phyloP scores from a whole-genome alignment of 92 coral and sea anemone species.

The Phymanthus crucifer region DNA sequence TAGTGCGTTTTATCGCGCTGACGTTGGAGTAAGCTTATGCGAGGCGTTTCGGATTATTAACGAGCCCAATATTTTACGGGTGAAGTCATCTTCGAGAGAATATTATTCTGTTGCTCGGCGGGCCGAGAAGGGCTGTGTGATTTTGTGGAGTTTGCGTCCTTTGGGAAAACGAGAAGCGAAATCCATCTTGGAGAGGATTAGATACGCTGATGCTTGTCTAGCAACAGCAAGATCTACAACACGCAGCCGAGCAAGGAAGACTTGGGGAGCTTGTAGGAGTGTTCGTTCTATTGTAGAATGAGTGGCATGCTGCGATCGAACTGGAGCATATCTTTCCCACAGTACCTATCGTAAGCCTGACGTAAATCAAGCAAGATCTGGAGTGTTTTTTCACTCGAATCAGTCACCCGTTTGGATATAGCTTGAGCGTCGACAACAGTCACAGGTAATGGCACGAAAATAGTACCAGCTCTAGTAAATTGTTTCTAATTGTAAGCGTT shows the following conservation, averaged over 20 bases:
- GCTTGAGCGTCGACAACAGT: slow-evolving; percentile 1
- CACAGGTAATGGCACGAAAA: background rate
- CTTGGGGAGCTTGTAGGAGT: background rate
- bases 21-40: background rate
- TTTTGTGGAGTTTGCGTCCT: background rate
- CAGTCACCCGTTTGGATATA: background rate
- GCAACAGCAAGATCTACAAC: background rate
- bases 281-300: background rate
- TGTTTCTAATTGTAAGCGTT: background rate
- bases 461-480: background rate
- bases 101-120: background rate
- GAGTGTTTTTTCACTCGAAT: slow-evolving; percentile 6
- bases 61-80: slow-evolving; percentile 19
- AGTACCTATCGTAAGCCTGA: slow-evolving; percentile 5
- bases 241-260: background rate
- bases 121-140: background rate
- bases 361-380: slow-evolving; percentile 6
- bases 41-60: slow-evolving; percentile 12
- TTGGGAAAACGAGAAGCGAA: background rate
- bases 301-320: slow-evolving; percentile 1
- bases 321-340: slow-evolving; percentile 5
- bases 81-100: slow-evolving; percentile 29
- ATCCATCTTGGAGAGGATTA: background rate
- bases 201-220: background rate
- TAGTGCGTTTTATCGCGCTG: background rate